These are phyloP conservation scores for Parauchenoglanis ngamensis DNA, from an alignment of 2,797 vertebrate species.

Conservation along the genomic window DNA sequence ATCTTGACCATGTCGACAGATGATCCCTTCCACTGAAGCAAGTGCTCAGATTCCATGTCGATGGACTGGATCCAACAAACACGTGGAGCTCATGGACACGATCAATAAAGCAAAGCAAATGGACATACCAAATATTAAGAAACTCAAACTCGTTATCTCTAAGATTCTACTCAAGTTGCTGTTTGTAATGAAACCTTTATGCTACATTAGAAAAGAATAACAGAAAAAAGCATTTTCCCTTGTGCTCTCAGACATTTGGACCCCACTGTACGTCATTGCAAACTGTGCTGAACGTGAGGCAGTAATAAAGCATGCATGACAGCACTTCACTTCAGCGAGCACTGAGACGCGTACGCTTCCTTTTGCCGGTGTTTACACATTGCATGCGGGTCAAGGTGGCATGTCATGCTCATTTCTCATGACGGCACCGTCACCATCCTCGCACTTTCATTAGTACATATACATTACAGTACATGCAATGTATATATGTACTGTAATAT, in stretches of 20 bases:
- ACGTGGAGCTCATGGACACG: no score
- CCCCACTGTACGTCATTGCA: neutral
- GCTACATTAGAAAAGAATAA: no score
- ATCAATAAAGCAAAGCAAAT: no score
- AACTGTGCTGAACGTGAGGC: neutral
- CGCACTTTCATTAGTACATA: neutral
- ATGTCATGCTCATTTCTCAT: neutral
- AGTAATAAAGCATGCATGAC: neutral
- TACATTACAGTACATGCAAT: neutral
- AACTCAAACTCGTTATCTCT: no score
- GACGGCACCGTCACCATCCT: neutral
- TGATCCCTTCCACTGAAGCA: no score
- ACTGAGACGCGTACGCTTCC: neutral
- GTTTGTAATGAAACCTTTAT: no score
- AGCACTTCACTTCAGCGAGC: neutral
- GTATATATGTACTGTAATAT: no score
- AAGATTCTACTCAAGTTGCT: no score
- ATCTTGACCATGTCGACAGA: no score
- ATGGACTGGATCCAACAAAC: no score
- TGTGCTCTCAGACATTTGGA: neutral
- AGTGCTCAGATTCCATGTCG: no score
- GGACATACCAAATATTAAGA: no score
- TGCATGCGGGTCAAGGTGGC: neutral
- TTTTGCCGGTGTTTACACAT: neutral
- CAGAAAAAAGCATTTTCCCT: neutral